Base-by-base conservation (phyloP, 2,797 vertebrate genomes). In the Rhinogobio ventralis region DNA sequence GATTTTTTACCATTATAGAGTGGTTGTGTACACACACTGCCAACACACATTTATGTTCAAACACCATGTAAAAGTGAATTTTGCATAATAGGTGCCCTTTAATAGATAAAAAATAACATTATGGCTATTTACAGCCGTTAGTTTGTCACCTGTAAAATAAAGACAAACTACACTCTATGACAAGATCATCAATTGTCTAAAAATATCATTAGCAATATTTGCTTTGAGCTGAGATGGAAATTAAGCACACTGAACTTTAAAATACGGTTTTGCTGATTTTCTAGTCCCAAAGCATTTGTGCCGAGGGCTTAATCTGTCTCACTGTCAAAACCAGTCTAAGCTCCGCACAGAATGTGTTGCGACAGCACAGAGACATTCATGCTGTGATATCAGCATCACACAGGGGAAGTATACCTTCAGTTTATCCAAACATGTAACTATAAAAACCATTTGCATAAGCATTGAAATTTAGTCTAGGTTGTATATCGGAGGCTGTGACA, bases 371-470 rank as follows among this genome's bases (percentile, higher is more conserved):
- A 68, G 36, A 76, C 64, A 71, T 28, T 67, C 42, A 46, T 25
- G 13, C 30, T 62, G 57, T 62, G 67, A 82, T 73, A 73, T 66
- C 85, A 64, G 25, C 46, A 73, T 53, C 53, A 86, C 42, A 39
- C 73, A 72, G 9, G 39, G 80, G 42, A 86, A 39, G 6, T 67
- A 9, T 23, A 76, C n/a, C 53, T 67, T 82, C 42, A 74, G 72
- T 53, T 42, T 53, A 75, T n/a, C 62, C 77, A 79, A 64, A 79
- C 19, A 67, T 28, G 7, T 46, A 84, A 39, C 15, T 49, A 55
- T 67, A 57, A 77, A 77, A 57, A 46, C 28, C 28, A n/a, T n/a
- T n/a, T n/a, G n/a, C n/a, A n/a, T n/a, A 64, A 2, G 6, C 45
- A 67, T 15, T n/a, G 62, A 42, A 64, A 83, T 75, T 15, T 7